Base-by-base conservation (phyloP, 2,797 vertebrate genomes). In the Galagoides demidoff region DNA sequence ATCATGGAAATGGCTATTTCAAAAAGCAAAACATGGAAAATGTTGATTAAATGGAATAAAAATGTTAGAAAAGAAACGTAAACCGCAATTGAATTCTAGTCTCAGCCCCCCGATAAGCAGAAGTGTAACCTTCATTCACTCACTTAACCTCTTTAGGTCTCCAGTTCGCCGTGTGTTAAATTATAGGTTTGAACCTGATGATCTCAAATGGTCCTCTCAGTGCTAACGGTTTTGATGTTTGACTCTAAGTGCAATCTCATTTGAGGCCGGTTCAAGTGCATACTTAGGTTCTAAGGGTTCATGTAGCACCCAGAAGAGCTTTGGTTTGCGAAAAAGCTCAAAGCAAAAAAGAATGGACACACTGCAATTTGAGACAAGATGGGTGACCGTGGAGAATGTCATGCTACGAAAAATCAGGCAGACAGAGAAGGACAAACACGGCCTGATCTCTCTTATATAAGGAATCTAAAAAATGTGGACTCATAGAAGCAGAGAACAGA, bases 121-220 rank as follows among this genome's bases (percentile, higher is more conserved):
- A 17, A 10, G 10, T 5, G 3, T n/a, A 55, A 91, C 78, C 20
- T 20, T 83, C 64, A 64, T 20, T 39, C 79, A 76, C 23, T 88
- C 70, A 81, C 73, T 96, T 90, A 92, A 91, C 86, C 93, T 92
- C 57, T 43, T 12, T 34, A 19, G 74, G 71, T 81, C 71, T 13
- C 29, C 92, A 96, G 73, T 97, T 94, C 25, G 14, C 74, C 79
- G 55, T n/a, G 43, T 85, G 78, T 88, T 96, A 94, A 95, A 93
- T 95, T 90, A 85, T 82, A 78, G 29, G 39, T 55, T 88, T 96
- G 95, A 92, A 79, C 85, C 45, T 11, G 71, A 37, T 45, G 68
- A 82, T 76, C 89, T 93, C 7, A 11, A 83, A 45, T 6, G 3
- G 8, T 9, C 37, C 74, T 92, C 78, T 71, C 73, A 20, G 52